These are phyloP conservation scores for Gastracanthus pulcherrimus DNA, from an alignment of 2,888 invertebrate species.

Conservation along the genomic window DNA sequence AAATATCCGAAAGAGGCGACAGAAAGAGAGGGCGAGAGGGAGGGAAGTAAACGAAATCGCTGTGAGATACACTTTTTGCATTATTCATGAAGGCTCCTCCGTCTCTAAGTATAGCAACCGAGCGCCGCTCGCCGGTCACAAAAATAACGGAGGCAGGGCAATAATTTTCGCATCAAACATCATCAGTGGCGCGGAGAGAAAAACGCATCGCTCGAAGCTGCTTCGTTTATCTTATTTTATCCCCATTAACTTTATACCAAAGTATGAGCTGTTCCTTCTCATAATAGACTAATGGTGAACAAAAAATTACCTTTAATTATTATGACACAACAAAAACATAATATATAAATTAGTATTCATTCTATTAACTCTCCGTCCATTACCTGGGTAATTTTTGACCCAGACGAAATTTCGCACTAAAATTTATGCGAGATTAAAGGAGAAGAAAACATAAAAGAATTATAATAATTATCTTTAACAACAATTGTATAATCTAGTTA, in stretches of 20 bases:
- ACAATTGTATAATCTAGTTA: no score
- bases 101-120: slow-evolving; percentile 37
- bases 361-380: neutral
- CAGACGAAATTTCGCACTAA: no score
- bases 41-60: slow-evolving; percentile 5
- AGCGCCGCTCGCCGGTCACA: neutral
- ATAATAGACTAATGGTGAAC: neutral
- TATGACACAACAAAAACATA: neutral
- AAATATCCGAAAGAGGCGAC: neutral
- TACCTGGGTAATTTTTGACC: no score
- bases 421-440: no score
- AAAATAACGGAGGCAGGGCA: slow-evolving; percentile 31
- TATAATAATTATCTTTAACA: no score
- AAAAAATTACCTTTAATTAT: neutral
- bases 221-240: neutral
- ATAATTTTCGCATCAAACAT: slow-evolving; percentile 51
- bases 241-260: neutral
- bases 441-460: no score
- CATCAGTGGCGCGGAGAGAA: slow-evolving; percentile 13
- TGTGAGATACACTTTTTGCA: slow-evolving; percentile 55
- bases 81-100: slow-evolving; percentile 51
- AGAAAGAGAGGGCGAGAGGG: slow-evolving; percentile 8
- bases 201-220: neutral
- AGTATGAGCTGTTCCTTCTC: neutral
- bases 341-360: neutral